A percentile compares a stretch with the other conserved stretches of the same genome.
Evolutionary conservation across 2,888 invertebrate genomes (phyloP).

Genomic region (Zhuqinia jingwanae): DNA sequence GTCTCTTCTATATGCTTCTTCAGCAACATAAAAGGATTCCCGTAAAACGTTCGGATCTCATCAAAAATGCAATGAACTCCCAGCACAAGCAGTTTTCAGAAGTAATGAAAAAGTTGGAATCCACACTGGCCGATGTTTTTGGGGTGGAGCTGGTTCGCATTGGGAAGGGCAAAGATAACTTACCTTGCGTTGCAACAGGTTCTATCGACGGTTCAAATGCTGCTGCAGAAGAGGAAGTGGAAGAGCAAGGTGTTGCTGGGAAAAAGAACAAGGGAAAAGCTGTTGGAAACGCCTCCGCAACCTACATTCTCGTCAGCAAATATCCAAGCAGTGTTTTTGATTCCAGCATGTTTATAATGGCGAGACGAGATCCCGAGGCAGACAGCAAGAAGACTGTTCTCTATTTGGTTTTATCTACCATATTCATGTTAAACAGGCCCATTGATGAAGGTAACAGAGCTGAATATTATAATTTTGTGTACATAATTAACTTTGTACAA

Average conservation of each 20-base stretch:
- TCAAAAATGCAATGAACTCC: slow-evolving; percentile 76
- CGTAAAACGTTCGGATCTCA: slow-evolving; percentile 74
- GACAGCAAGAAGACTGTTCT: slow-evolving; percentile 71
- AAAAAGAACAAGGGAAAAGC: slow-evolving; percentile 24
- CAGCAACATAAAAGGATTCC: slow-evolving; percentile 76
- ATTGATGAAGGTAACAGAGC: slow-evolving; percentile 76
- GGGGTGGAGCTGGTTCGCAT: slow-evolving; percentile 75
- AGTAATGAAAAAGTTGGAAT: slow-evolving; percentile 69
- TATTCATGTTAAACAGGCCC: slow-evolving; percentile 73
- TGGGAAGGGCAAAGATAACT: slow-evolving; percentile 60
- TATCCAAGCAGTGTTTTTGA: slow-evolving; percentile 69
- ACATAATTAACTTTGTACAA: no score
- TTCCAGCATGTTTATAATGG: slow-evolving; percentile 54
- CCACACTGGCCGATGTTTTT: slow-evolving; percentile 72
- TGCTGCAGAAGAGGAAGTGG: background rate
- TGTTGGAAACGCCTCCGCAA: background rate
- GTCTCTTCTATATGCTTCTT: slow-evolving; percentile 74
- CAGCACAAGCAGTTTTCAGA: slow-evolving; percentile 71
- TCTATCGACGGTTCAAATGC: background rate
- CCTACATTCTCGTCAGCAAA: slow-evolving; percentile 74
- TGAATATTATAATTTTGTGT: background rate
- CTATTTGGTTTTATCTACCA: slow-evolving; percentile 68
- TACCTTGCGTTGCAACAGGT: background rate
- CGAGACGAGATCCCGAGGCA: slow-evolving; percentile 45
- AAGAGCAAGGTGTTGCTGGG: background rate